These are phyloP conservation scores for Brachionus sp. DNA, from an alignment of 1,140 invertebrate genomes.

Conservation along the genomic window DNA sequence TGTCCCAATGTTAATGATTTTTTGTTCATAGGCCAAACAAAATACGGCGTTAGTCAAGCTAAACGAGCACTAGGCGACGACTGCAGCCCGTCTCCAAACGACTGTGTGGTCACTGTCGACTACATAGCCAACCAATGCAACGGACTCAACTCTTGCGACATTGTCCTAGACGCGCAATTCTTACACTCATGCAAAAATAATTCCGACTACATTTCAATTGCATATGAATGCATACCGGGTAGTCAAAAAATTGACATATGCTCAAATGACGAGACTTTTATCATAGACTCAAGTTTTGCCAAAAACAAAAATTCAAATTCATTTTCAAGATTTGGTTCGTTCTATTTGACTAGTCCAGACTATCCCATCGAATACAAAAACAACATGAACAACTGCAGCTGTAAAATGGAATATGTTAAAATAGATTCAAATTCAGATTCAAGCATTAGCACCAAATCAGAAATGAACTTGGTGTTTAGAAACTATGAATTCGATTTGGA, in stretches of 20 bases:
- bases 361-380: constrained; percentile 24
- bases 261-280: constrained; percentile 36
- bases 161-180: constrained; percentile 3
- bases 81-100: background rate
- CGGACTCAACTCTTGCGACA: constrained; percentile 11
- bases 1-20: constrained; percentile 39
- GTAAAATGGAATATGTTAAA: constrained; percentile 31
- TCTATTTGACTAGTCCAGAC: constrained; percentile 21
- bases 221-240: constrained; percentile 43
- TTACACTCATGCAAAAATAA: constrained; percentile 38
- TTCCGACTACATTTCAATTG: constrained; percentile 2
- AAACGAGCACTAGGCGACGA: background rate
- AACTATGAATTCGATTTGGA: constrained; percentile 36
- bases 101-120: constrained; percentile 11
- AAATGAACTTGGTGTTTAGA: background rate
- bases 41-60: background rate
- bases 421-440: background rate
- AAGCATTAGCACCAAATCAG: background rate
- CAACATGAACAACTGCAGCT: constrained; percentile 13
- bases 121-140: constrained; percentile 42
- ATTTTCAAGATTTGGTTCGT: background rate
- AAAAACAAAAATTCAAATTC: background rate
- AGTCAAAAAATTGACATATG: constrained; percentile 27
- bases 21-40: constrained; percentile 29
- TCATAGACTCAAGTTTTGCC: constrained; percentile 14